These are phyloP conservation scores for Dicrostonyx torquatus DNA, from an alignment of 2,797 vertebrate genomes.

Conservation along the genomic window DNA sequence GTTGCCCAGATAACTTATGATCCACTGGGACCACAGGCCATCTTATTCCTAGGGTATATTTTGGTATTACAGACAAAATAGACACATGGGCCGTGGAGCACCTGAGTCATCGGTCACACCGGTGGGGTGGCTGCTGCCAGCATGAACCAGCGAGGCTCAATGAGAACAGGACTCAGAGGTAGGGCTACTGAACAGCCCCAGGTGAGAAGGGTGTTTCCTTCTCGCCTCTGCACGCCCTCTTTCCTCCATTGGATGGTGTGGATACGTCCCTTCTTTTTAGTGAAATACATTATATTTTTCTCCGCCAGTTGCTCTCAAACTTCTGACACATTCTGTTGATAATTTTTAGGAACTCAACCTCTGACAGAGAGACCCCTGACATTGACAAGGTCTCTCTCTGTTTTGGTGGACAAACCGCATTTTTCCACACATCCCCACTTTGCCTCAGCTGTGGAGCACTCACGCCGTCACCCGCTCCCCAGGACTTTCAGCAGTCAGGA, in stretches of 20 bases:
- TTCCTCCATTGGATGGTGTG: background rate
- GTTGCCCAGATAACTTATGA: fast-evolving
- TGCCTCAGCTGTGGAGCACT: fast-evolving
- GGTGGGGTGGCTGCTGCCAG: fast-evolving
- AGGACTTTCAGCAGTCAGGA: background rate
- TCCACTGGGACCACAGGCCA: fast-evolving
- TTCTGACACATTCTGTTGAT: background rate
- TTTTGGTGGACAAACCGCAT: background rate
- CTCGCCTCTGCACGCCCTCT: fast-evolving
- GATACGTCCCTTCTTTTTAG: background rate
- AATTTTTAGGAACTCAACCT: background rate
- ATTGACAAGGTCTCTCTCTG: fast-evolving
- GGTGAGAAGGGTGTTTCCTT: background rate
- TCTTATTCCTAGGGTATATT: background rate
- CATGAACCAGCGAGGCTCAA: background rate
- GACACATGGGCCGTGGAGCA: fast-evolving
- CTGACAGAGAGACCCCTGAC: background rate
- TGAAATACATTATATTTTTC: background rate
- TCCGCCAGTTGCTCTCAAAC: background rate
- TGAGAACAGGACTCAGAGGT: background rate
- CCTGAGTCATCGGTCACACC: background rate
- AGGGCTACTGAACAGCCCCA: background rate
- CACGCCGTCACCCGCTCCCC: fast-evolving
- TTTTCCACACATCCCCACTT: fast-evolving
- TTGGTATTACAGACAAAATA: too few relatives aligned